phyloP scores from a whole-genome alignment of 1,140 invertebrate genomes.

The Drosophila novamexicana region DNA sequence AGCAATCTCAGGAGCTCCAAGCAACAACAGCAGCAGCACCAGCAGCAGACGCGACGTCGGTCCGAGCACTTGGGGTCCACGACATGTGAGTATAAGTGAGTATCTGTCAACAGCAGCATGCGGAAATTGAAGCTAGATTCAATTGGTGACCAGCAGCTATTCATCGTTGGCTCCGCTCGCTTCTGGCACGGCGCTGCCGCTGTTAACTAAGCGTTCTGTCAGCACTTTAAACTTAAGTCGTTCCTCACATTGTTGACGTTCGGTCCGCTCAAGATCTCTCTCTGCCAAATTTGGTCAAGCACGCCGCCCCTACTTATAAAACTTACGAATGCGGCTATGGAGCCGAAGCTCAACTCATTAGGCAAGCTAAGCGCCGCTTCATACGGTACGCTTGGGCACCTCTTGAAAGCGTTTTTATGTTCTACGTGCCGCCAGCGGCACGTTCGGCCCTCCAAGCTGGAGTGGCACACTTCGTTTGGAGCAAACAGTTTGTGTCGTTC shows the following conservation, averaged over 20 bases:
- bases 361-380: conserved; percentile 65
- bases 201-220: conserved; percentile 73
- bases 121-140: conserved; percentile 49
- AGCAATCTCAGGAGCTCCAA: conserved; percentile 43
- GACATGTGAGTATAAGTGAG: conserved; percentile 83
- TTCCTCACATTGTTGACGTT: conserved; percentile 49
- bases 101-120: conserved; percentile 45
- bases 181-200: conserved; percentile 12
- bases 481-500: conserved; percentile 20
- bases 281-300: conserved; percentile 74
- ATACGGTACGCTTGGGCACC: conserved; percentile 16
- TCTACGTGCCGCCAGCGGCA: conserved; percentile 42
- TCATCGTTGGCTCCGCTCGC: conserved; percentile 5
- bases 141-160: conserved; percentile 25
- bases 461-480: conserved; percentile 50
- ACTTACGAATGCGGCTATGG: conserved; percentile 6
- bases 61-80: conserved; percentile 80
- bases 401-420: conserved; percentile 52
- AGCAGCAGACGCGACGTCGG: conserved; percentile 60
- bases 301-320: conserved; percentile 69
- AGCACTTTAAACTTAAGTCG: conserved; percentile 60
- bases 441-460: background rate
- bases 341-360: conserved; percentile 55
- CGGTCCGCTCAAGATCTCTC: conserved; percentile 62
- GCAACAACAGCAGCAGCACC: conserved; percentile 48